Evolutionary conservation across 2,113 vertebrate genomes (phyloP), one percentile per base, ranked within the genome.

Genomic region (Fregata magnificens): DNA sequence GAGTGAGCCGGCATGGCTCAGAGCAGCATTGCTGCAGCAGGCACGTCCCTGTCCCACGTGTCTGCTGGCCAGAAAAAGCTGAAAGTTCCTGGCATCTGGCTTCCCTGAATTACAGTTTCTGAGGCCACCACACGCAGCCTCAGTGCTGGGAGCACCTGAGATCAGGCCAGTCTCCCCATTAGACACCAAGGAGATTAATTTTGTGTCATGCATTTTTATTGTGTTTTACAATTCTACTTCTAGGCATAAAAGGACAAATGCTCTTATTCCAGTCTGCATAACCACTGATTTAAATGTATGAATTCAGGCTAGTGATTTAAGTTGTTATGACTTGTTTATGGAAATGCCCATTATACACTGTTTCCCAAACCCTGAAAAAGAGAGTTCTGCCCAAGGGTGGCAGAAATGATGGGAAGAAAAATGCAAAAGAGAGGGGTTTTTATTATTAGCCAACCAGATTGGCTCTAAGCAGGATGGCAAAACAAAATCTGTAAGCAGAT

Each of bases 1-100:
- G 22, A 70, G 38, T 0, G 2, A 61, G 44, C 21, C 2, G 0
- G 45, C 56, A 24, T 0, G 1, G 71, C 55, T 82, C 2, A 1
- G 31, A 77, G 31, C n/a, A 44, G 42, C 12, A 13, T 18, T 0
- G 1, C 56, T 74, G 29, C 66, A 49, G 40, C 36, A 49, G 45
- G 9, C 11, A 38, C 32, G 32, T 10, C 31, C 26, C 55, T 42
- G 36, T 31, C 22, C 50, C 55, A 34, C 19, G 0, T 7, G 36
- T 17, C 52, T 66, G 47, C 61, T 32, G 34, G 18, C 59, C 59
- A 81, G 38, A 52, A 73, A 58, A 49, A 34, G n/a, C 36, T 26
- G 38, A 40, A 86, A 53, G 12, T 7, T 76, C 8, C n/a, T 67
- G 36, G 32, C 31, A 16, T 70, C 76, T 36, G 17, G 9, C 16